A percentile compares a stretch with the other conserved stretches of the same genome.
These are phyloP conservation scores for Platerodrilus igneus DNA, from an alignment of 2,888 invertebrate species.

Conservation along the genomic window DNA sequence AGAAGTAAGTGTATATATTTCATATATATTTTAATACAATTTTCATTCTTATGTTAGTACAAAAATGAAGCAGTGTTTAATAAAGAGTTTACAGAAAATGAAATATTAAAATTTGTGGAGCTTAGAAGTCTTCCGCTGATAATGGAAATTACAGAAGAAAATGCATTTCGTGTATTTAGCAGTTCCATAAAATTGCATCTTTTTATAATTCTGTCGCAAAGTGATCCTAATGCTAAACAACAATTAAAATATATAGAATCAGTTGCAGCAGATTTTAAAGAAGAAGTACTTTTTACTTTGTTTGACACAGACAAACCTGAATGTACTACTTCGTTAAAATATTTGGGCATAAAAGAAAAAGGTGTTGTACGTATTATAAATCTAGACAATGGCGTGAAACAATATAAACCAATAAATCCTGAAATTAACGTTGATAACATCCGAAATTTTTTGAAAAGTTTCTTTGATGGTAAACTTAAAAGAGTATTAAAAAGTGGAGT, in stretches of 20 bases:
- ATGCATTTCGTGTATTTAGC: slow-evolving; percentile 97
- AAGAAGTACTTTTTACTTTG: slow-evolving; percentile 89
- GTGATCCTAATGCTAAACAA: slow-evolving; percentile 78
- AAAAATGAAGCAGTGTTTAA: too few relatives aligned
- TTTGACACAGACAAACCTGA: slow-evolving; percentile 95
- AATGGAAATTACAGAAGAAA: slow-evolving; percentile 95
- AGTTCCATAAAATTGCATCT: slow-evolving; percentile 97
- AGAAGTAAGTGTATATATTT: slow-evolving; percentile 64
- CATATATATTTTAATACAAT: too few relatives aligned
- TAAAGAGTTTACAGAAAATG: slow-evolving; percentile 62
- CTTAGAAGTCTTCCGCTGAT: slow-evolving; percentile 83
- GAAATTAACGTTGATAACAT: slow-evolving; percentile 67
- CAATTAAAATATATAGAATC: slow-evolving; percentile 68
- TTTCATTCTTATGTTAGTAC: too few relatives aligned
- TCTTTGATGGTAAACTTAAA: slow-evolving; percentile 89
- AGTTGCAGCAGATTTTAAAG: slow-evolving; percentile 86
- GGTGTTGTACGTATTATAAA: slow-evolving; percentile 89
- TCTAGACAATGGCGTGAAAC: slow-evolving; percentile 95
- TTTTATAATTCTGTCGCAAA: slow-evolving; percentile 90
- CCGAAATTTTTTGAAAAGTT: slow-evolving; percentile 78
- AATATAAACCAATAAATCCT: slow-evolving; percentile 84
- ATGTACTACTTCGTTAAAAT: slow-evolving; percentile 95
- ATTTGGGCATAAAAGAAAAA: slow-evolving; percentile 93
- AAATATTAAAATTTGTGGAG: slow-evolving; percentile 76
- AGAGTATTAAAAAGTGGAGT: slow-evolving; percentile 93